Base-by-base conservation (phyloP, 2,113 vertebrate species). In the Corydoras maculifer region DNA sequence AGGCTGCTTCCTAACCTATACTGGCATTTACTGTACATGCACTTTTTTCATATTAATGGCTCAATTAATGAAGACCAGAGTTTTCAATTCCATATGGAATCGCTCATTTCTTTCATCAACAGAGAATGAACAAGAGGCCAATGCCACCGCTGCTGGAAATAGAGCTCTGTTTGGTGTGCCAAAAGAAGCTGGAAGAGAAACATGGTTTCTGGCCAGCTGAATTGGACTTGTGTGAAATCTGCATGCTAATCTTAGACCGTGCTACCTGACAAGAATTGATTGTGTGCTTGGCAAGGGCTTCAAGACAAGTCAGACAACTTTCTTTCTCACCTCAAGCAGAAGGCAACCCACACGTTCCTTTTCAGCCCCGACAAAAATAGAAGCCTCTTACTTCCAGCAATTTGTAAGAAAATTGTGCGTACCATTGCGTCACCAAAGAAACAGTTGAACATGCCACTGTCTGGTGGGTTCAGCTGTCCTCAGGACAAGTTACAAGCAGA, bases 71-170 rank as follows among this genome's bases (percentile, higher is more conserved):
- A 35, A 43, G 62, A 67, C 69, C 65, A 53, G 29, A 51, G 18
- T 77, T 70, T 62, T 70, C 70, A 53, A 59, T 62, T 59, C 62
- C 64, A 69, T 62, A 51, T 53, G 62, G 73, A 75, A 69, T 80
- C 75, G 72, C 65, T 78, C 72, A 71, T 62, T 66, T 58, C 70
- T 58, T 63, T 62, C 32, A 43, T 51, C 59, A 68, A 57, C 29
- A 48, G 9, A 13, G 53, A 31, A 62, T 72, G 65, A 75, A 65
- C 35, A 78, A n/a, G 68, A 49, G 68, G 58, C 48, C 58, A 30
- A 15, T 43, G 35, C 31, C 48, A 30, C 25, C 35, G 14, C 61
- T 51, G 51, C 55, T 69, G 55, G 58, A 74, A 69, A 69, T 13
- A 15, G 11, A 50, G 51, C 50, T 31, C 49, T 62, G 62, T 58